These are phyloP conservation scores for Diabrotica virgifera DNA, from an alignment of 1,140 invertebrate species.

Conservation along the genomic window DNA sequence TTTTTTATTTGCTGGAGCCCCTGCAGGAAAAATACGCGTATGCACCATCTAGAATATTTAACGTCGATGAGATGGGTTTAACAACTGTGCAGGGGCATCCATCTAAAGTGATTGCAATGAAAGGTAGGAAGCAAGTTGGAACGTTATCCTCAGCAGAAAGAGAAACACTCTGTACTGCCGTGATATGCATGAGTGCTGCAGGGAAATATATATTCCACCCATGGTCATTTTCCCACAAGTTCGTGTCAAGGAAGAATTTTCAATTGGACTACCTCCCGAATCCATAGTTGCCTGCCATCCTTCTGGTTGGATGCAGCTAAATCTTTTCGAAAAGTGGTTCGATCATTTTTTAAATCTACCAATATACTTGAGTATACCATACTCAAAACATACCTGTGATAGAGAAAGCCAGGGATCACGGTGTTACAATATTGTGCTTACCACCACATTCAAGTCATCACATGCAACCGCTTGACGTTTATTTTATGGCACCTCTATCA, in stretches of 20 bases:
- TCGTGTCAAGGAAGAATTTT: conserved; percentile 36
- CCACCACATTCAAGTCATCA: too few relatives aligned
- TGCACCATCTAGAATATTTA: conserved; percentile 17
- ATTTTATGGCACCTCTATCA: conserved; percentile 27
- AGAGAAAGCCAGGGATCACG: conserved; percentile 19
- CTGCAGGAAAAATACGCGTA: conserved; percentile 12
- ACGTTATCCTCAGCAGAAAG: too few relatives aligned
- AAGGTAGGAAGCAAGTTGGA: conserved; percentile 22
- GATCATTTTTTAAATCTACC: conserved; percentile 27
- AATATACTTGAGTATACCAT: conserved; percentile 19
- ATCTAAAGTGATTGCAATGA: conserved; percentile 13
- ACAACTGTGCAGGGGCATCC: conserved; percentile 15
- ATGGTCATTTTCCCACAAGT: conserved; percentile 30
- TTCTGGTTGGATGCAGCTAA: conserved; percentile 24
- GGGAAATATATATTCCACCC: too few relatives aligned
- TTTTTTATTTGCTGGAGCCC: conserved; percentile 6
- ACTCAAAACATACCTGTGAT: conserved; percentile 27
- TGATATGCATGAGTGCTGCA: conserved; percentile 45
- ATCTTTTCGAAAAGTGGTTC: conserved; percentile 25
- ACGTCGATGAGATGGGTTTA: conserved; percentile 19
- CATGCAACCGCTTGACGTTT: conserved; percentile 25
- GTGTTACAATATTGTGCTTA: conserved; percentile 24
- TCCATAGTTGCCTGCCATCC: conserved; percentile 24
- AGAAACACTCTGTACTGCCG: conserved; percentile 47
- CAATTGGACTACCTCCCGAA: conserved; percentile 24